Evolutionary conservation across 2,797 vertebrate genomes (phyloP).

Genomic region (Anomalospiza imberbis): DNA sequence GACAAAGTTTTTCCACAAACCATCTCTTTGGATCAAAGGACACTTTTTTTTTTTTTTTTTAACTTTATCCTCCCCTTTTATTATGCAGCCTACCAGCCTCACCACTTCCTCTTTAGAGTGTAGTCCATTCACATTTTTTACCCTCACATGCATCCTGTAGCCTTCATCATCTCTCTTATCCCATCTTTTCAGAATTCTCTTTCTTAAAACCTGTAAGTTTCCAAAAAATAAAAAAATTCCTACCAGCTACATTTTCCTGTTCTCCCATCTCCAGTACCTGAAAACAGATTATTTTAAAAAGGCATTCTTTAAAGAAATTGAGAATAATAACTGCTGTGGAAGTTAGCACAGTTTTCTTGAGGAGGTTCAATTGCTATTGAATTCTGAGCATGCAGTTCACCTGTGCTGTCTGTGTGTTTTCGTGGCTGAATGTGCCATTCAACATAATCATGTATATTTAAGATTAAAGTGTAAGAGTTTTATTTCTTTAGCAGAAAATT

Average conservation of each 20-base stretch:
- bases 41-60: neutral
- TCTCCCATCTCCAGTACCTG: neutral
- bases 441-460: neutral
- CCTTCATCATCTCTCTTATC: neutral
- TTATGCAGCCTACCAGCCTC: neutral
- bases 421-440: neutral
- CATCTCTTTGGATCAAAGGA: neutral
- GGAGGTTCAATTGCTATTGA: neutral
- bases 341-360: neutral
- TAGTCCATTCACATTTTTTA: neutral
- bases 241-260: neutral
- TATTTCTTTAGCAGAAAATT: constrained; percentile 31
- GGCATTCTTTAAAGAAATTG: neutral
- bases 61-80: neutral
- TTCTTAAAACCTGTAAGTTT: neutral
- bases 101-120: neutral
- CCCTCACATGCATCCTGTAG: neutral
- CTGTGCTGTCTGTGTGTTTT: neutral
- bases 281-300: neutral
- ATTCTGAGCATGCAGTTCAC: neutral
- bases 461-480: constrained; percentile 18
- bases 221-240: neutral
- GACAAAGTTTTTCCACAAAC: constrained; percentile 1
- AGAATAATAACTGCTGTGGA: neutral
- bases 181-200: neutral